phyloP scores from a whole-genome alignment of 2,888 invertebrate species.

The Orthosia gothica region DNA sequence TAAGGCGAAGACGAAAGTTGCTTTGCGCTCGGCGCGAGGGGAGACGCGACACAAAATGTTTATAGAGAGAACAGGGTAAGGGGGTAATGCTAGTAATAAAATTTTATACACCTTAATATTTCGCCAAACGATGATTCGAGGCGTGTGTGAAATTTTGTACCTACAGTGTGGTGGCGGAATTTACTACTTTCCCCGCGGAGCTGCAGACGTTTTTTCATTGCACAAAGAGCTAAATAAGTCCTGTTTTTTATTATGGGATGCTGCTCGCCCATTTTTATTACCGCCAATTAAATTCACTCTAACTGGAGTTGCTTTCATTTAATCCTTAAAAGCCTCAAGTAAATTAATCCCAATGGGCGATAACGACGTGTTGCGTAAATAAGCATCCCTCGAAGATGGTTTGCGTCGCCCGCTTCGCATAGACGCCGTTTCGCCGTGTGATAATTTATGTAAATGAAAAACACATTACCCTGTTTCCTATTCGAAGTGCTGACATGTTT shows the following conservation, averaged over 20 bases:
- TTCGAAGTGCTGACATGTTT: slow-evolving; percentile 84
- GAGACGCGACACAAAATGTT: slow-evolving; percentile 85
- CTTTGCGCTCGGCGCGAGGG: slow-evolving; percentile 71
- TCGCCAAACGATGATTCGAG: slow-evolving; percentile 89
- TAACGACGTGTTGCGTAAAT: slow-evolving; percentile 84
- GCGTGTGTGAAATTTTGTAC: slow-evolving; percentile 89
- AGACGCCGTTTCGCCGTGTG: slow-evolving; percentile 81
- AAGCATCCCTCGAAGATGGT: slow-evolving; percentile 76
- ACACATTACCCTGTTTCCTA: slow-evolving; percentile 87
- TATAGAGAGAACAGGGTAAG: slow-evolving; percentile 86
- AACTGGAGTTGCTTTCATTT: slow-evolving; percentile 61
- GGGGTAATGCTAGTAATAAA: slow-evolving; percentile 89
- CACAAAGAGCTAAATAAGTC: slow-evolving; percentile 63
- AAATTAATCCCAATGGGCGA: slow-evolving; percentile 84
- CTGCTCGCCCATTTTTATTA: slow-evolving; percentile 56
- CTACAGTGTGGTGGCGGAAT: slow-evolving; percentile 78
- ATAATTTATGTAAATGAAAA: slow-evolving; percentile 91
- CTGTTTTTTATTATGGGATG: slow-evolving; percentile 47
- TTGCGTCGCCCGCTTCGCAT: slow-evolving; percentile 73
- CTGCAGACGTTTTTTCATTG: slow-evolving; percentile 70
- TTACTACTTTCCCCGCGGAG: slow-evolving; percentile 79
- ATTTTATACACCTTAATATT: slow-evolving; percentile 91
- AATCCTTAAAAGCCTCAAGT: slow-evolving; percentile 78
- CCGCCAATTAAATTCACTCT: slow-evolving; percentile 61
- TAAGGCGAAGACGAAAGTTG: slow-evolving; percentile 81